phyloP scores from a whole-genome alignment of 2,797 vertebrate species.

The Danio albolineatus region DNA sequence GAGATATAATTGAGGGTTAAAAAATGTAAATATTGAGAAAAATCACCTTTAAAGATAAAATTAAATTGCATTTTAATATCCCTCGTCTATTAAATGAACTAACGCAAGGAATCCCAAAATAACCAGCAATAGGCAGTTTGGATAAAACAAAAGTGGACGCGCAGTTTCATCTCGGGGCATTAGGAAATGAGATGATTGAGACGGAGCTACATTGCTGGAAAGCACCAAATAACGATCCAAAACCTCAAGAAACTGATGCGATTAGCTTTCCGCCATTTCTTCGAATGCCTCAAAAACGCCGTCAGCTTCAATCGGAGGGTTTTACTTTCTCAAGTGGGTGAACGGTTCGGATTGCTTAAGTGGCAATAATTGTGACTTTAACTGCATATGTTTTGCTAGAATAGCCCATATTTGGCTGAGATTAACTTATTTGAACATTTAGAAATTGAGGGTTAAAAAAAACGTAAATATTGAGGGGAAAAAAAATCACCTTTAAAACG shows the following conservation, averaged over 20 bases:
- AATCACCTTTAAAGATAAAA: no score
- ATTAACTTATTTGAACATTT: no score
- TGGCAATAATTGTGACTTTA: no score
- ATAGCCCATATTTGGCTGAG: no score
- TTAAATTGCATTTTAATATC: no score
- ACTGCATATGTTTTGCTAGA: no score
- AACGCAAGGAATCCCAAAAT: slow-evolving; percentile 2
- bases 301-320: slow-evolving; percentile 24
- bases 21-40: no score
- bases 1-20: no score
- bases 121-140: neutral
- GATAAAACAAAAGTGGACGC: neutral
- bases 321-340: slow-evolving; percentile 1
- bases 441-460: no score
- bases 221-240: slow-evolving; percentile 29
- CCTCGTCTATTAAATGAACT: slow-evolving; percentile 48
- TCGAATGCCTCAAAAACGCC: no score
- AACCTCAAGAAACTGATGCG: slow-evolving; percentile 29
- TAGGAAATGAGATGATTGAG: slow-evolving; percentile 18
- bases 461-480: no score
- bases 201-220: slow-evolving; percentile 21
- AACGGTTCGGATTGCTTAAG: slow-evolving; percentile 2
- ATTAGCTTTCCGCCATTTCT: slow-evolving; percentile 7
- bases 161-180: slow-evolving; percentile 25
- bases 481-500: no score